These are phyloP conservation scores for Blera fallax DNA, from an alignment of 2,888 invertebrate genomes.

Conservation along the genomic window DNA sequence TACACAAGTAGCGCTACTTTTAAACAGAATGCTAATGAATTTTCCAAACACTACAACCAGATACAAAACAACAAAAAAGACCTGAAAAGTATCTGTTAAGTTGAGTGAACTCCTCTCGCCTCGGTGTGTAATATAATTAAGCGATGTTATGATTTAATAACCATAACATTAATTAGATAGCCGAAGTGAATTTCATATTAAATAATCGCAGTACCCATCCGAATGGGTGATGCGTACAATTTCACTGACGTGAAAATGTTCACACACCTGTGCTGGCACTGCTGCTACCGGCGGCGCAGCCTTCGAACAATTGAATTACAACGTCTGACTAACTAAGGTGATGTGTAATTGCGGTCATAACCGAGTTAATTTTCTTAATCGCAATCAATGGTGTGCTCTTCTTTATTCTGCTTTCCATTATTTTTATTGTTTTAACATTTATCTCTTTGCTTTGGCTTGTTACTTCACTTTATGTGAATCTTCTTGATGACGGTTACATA, in stretches of 20 bases:
- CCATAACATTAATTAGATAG: conserved; percentile 55
- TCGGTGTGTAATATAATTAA: conserved; percentile 23
- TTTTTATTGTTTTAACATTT: conserved; percentile 41
- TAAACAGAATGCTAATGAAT: neutral
- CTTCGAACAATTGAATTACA: conserved; percentile 55
- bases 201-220: conserved; percentile 51
- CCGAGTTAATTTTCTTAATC: conserved; percentile 62
- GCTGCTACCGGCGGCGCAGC: neutral
- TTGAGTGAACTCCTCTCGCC: conserved; percentile 51
- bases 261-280: conserved; percentile 17
- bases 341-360: conserved; percentile 64
- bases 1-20: neutral
- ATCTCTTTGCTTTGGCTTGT: neutral
- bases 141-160: conserved; percentile 46
- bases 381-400: conserved; percentile 39
- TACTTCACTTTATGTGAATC: neutral
- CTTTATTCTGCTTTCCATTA: conserved; percentile 22
- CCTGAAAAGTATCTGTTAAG: conserved; percentile 17
- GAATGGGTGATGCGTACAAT: conserved; percentile 58
- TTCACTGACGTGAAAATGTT: conserved; percentile 45
- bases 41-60: neutral
- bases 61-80: neutral
- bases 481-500: neutral
- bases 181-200: conserved; percentile 41
- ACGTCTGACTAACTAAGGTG: conserved; percentile 23